Base-by-base conservation (phyloP, 1,140 invertebrate species). In the Musca domestica region DNA sequence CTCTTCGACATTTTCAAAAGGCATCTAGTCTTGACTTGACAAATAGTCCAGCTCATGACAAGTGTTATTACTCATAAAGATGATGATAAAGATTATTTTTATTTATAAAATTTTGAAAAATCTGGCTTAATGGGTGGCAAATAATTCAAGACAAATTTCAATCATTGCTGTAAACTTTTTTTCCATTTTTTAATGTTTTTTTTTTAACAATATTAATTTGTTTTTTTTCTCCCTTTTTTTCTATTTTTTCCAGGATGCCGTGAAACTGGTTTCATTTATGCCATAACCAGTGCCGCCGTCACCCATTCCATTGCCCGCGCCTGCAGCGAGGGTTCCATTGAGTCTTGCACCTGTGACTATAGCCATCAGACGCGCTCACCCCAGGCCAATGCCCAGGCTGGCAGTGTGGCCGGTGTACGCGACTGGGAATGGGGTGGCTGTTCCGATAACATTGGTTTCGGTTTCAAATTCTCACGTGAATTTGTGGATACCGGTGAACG, bases 351-450 rank as follows among this genome's bases (percentile, higher is more conserved):
- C 68, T 98, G 95, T 82, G 95, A 95, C 83, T 95, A 93, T 77
- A 91, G 89, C 69, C 92, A 94, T 78, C 89, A 91, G 73, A 88
- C 87, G 70, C 84, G 88, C 47, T 82, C 85, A 17, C 88, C 89
- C 20, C 77, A 83, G 52, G 74, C 75, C 34, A 85, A 85, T 74
- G 75, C 76, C 51, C 82, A 84, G 69, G 80, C 83, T 67, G 82
- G 83, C 68, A 83, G 83, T 25, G 77, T 76, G 17, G 84, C 87
- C 20, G 88, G 87, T 63, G 91, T 92, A 0, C 82, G 88, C 1
- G 92, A 95, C 76, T 97, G 94, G 92, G 92, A 97, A 83, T 97
- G 95, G 95, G 94, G 95, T 49, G 95, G 95, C 14, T 98, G 95
- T 72, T 96, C 94, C 23, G 95, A 98, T 83, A 98, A 98, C 83